Base-by-base conservation (phyloP, 2,797 vertebrate species). In the Mareca strepera region DNA sequence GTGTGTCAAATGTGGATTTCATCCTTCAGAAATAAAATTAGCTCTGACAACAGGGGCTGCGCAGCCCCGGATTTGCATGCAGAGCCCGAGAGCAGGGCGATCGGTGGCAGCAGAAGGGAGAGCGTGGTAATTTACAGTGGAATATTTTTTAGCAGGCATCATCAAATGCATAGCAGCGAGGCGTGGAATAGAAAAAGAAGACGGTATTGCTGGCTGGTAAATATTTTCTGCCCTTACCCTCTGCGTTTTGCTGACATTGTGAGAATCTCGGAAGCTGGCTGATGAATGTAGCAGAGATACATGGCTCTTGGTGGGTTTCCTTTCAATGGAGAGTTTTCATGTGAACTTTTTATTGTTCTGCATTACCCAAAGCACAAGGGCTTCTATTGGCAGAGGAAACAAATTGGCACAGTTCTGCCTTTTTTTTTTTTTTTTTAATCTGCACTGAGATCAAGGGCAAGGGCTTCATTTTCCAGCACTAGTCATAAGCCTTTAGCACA, bases 391-490 rank as follows among this genome's bases (percentile, higher is more conserved):
- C 97, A 97, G 63, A 94, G 90, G 95, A 93, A 97, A 94, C 88
- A 96, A 97, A 96, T 93, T 98, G 97, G 97, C 97, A 96, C 79
- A 80, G 87, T 90, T 88, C 95, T 94, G 82, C 81, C 28, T 77
- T 86, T 76, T 79, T 67, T 97, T 97, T 83, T 96, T 95, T 97
- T 97, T 94, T 83, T 96, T 96, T 41, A 97, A 97, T 97, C 95
- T 97, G 94, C 95, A 92, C 95, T 92, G 95, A 97, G 97, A 98
- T 98, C 96, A 98, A 98, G 97, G 95, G 97, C 95, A 97, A 95
- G 95, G 93, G 93, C 96, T 98, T 97, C 94, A 97, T 98, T 98
- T 98, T 97, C 97, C 97, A 97, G 97, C 95, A 91, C 86, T 95
- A 97, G 96, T 97, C 97, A 96, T 96, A 97, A 97, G 96, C 94